Evolutionary conservation across 1,140 invertebrate genomes (phyloP).

Genomic region (Pseudomyrmex pallidus): DNA sequence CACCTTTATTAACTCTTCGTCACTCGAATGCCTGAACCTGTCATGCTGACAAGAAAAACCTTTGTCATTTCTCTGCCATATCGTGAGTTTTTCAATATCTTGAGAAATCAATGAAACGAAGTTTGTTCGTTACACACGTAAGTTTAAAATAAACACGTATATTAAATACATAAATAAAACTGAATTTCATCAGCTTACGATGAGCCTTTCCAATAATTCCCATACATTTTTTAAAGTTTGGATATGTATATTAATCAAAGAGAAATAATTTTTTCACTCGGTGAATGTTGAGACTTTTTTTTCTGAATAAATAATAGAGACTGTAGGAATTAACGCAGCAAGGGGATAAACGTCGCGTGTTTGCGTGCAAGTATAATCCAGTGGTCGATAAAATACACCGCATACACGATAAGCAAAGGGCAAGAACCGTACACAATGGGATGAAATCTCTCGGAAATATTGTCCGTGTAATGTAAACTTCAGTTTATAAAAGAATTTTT

Average conservation of each 20-base stretch:
- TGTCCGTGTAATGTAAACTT: slow-evolving; percentile 33
- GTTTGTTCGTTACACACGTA: too few species aligned
- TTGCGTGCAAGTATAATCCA: slow-evolving; percentile 51
- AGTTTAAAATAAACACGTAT: too few species aligned
- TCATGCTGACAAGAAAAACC: slow-evolving; percentile 14
- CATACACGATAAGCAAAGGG: slow-evolving; percentile 50
- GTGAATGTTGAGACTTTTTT: slow-evolving; percentile 28
- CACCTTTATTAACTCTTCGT: slow-evolving; percentile 51
- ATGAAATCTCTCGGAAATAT: slow-evolving; percentile 53
- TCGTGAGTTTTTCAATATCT: slow-evolving; percentile 14
- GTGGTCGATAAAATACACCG: slow-evolving; percentile 46
- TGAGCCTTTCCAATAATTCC: not conserved
- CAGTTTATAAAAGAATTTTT: slow-evolving; percentile 23
- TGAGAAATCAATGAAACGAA: not conserved
- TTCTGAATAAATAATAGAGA: slow-evolving; percentile 44
- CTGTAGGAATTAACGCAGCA: slow-evolving; percentile 39
- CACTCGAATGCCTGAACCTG: slow-evolving; percentile 13
- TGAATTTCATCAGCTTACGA: not conserved
- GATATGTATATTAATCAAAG: not conserved
- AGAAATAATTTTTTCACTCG: not conserved
- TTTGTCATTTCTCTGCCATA: slow-evolving; percentile 6
- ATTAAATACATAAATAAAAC: not conserved
- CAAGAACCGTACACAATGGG: slow-evolving; percentile 33
- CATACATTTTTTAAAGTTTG: not conserved
- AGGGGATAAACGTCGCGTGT: slow-evolving; percentile 48